Evolutionary conservation across 1,140 invertebrate species (phyloP).

Genomic region (Oryzaephilus surinamensis): DNA sequence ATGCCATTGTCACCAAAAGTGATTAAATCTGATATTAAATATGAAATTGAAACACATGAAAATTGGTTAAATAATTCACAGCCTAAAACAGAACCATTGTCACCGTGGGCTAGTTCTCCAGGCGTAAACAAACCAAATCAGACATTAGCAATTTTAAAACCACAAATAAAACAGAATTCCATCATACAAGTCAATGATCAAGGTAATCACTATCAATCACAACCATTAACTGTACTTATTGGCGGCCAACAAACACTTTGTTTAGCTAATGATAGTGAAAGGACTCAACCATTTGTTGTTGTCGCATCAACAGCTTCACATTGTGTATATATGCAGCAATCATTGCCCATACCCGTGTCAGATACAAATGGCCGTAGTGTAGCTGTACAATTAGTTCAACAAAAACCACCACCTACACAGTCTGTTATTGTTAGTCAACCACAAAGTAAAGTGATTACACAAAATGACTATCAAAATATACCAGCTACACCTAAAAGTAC

Average conservation of each 20-base stretch:
- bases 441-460: constrained; percentile 25
- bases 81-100: neutral
- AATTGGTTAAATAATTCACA: constrained; percentile 6
- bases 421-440: constrained; percentile 41
- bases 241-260: constrained; percentile 22
- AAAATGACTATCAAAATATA: constrained; percentile 1
- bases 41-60: constrained; percentile 9
- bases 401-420: constrained; percentile 34
- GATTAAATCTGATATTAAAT: constrained; percentile 21
- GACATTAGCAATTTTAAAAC: constrained; percentile 25
- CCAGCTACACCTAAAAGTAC: neutral
- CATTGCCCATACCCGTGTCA: constrained; percentile 19
- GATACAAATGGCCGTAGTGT: constrained; percentile 21
- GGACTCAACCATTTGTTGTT: constrained; percentile 29
- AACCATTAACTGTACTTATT: constrained; percentile 26
- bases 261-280: constrained; percentile 22
- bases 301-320: constrained; percentile 31
- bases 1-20: constrained; percentile 49
- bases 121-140: constrained; percentile 20
- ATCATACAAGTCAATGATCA: constrained; percentile 25
- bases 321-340: constrained; percentile 32
- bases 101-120: too few species aligned
- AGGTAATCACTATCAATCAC: constrained; percentile 20
- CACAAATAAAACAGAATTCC: constrained; percentile 21
- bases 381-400: constrained; percentile 23